Percentiles rank a stretch among this genome's conserved stretches.
phyloP scores from a whole-genome alignment of 2,113 vertebrate genomes.

The Psophia crepitans region DNA sequence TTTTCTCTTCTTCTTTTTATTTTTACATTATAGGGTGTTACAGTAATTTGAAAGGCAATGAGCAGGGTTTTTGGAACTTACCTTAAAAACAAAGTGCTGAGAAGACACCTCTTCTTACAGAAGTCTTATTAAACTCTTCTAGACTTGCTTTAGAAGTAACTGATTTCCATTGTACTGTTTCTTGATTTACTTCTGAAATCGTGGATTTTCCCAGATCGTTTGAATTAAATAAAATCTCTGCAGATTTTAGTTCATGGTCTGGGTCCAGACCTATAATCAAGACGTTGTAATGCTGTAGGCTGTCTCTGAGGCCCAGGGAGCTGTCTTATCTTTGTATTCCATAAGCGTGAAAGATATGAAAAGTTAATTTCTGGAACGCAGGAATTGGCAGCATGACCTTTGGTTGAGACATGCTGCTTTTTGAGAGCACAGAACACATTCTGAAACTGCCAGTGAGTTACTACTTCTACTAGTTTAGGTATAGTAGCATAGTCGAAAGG shows the following conservation, averaged over 20 bases:
- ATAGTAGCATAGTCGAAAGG: not conserved
- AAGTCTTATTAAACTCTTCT: conserved; percentile 77
- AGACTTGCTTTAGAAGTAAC: conserved; percentile 76
- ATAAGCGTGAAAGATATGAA: not conserved
- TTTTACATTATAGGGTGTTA: conserved; percentile 88
- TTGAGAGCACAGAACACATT: not conserved
- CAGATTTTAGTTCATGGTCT: not conserved
- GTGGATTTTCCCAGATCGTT: conserved; percentile 40
- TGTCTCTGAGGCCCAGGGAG: conserved; percentile 57
- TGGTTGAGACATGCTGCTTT: conserved; percentile 26
- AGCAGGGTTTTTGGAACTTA: conserved; percentile 80
- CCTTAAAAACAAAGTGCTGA: conserved; percentile 75
- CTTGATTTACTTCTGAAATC: conserved; percentile 70
- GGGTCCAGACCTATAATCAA: conserved; percentile 25
- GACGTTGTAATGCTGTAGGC: conserved; percentile 16
- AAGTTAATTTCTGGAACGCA: not conserved
- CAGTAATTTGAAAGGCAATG: conserved; percentile 81
- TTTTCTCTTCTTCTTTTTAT: conserved; percentile 82
- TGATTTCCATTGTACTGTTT: conserved; percentile 73
- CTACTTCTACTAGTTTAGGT: not conserved
- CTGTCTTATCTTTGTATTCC: conserved; percentile 30
- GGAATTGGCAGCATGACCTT: conserved; percentile 37
- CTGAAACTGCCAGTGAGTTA: not conserved
- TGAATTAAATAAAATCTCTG: conserved; percentile 51
- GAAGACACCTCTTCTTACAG: conserved; percentile 77